Evolutionary conservation across 1,140 invertebrate genomes (phyloP), one percentile per base, ranked within the genome.

Genomic region (Sinonovacula constricta): DNA sequence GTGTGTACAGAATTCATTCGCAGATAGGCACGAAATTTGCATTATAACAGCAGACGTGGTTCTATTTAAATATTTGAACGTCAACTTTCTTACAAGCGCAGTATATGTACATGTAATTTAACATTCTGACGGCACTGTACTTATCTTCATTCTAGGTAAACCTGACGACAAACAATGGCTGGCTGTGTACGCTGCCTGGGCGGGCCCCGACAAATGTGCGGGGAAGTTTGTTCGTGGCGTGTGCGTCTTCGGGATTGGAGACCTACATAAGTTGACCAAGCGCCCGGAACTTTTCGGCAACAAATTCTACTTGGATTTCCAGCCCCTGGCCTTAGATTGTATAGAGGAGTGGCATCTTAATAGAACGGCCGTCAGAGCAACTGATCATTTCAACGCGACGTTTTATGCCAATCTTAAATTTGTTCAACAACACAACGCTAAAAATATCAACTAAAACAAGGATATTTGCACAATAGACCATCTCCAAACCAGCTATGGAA

Each of bases 341-440:
- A 68, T 91, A 66, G 87, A 89, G 56, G 84, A 90, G 59, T 89
- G 85, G 86, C 80, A 83, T 28, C 72, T 83, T n/a, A 85, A 83
- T 54, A 85, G 80, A 78, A 84, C 81, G 0, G 53, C 62, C 2
- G 69, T 69, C 14, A n/a, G 14, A 39, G 22, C 14, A 14, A 26
- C 22, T 28, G 30, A 15, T 15, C n/a, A 28, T 26, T 33, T 62
- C 14, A 33, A 62, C 28, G 26, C 26, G 18, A 22, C 53, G 5
- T 54, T 7, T 24, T 54, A 54, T n/a, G 18, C n/a, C n/a, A n/a
- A n/a, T n/a, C n/a, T n/a, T n/a, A n/a, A n/a, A n/a, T n/a, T n/a
- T n/a, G n/a, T n/a, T n/a, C n/a, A n/a, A n/a, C n/a, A n/a, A n/a
- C n/a, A n/a, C n/a, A n/a, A n/a, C n/a, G n/a, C n/a, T n/a, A n/a